phyloP scores from a whole-genome alignment of 2,113 vertebrate genomes.

The Dipodomys ordii region DNA sequence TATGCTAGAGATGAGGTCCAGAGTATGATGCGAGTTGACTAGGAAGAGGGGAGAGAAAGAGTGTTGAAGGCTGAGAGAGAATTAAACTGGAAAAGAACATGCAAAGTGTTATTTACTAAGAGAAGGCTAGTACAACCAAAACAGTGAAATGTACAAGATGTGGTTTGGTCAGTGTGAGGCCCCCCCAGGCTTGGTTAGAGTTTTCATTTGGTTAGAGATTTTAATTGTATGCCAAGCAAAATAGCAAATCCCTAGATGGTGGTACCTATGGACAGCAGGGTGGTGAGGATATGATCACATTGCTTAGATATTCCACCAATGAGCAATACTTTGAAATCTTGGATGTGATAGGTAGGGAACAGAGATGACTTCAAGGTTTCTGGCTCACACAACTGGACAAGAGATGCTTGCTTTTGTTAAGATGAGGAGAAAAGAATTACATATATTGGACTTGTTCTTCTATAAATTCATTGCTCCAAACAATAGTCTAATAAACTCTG shows the following conservation, averaged over 20 bases:
- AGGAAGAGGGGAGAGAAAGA: background rate
- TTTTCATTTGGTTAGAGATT: background rate
- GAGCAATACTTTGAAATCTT: background rate
- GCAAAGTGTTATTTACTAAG: background rate
- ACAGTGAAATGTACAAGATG: background rate
- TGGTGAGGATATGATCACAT: background rate
- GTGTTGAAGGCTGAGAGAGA: background rate
- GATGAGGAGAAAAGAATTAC: background rate
- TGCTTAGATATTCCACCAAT: background rate
- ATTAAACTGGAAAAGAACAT: background rate
- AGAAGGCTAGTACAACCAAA: background rate
- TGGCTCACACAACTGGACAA: background rate
- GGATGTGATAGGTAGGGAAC: background rate
- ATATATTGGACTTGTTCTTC: background rate
- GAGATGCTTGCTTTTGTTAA: background rate
- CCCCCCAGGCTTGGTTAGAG: rapidly evolving
- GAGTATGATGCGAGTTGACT: background rate
- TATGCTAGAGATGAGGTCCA: background rate
- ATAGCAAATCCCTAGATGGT: background rate
- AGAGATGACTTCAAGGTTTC: background rate
- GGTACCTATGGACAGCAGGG: background rate
- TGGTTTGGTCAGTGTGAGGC: background rate
- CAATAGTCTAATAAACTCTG: conserved; percentile 7
- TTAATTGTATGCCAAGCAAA: background rate
- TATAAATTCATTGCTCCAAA: background rate